Evolutionary conservation across 2,888 invertebrate genomes (phyloP).

Genomic region (Notocelia uddmanniana): DNA sequence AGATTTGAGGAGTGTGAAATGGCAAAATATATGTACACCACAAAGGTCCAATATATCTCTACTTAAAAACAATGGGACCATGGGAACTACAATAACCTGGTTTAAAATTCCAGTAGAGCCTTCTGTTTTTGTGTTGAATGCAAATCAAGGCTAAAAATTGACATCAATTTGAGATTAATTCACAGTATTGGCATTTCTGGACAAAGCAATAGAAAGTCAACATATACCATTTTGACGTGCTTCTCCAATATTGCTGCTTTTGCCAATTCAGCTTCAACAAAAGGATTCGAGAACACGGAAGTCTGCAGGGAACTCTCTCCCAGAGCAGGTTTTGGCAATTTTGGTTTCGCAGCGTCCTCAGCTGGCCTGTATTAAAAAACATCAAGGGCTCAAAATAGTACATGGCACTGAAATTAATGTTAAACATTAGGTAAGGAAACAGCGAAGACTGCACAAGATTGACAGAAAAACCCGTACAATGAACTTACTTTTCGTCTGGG

Average conservation of each 20-base stretch:
- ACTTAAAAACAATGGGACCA: not conserved
- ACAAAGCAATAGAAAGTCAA: slow-evolving; percentile 75
- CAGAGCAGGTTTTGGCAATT: slow-evolving; percentile 88
- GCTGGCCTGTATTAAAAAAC: slow-evolving; percentile 38
- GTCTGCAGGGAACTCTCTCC: slow-evolving; percentile 85
- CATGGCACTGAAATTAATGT: not conserved
- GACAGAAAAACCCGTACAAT: not conserved
- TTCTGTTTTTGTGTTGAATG: not conserved
- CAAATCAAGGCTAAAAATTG: not conserved
- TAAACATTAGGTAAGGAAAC: slow-evolving; percentile 13
- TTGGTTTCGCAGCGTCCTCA: slow-evolving; percentile 52
- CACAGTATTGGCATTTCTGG: not conserved
- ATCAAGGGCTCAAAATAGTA: not conserved
- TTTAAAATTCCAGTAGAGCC: not conserved
- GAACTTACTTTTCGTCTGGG: slow-evolving; percentile 67
- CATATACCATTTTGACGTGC: slow-evolving; percentile 96
- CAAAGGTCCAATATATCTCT: too few relatives aligned
- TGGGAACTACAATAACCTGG: too few relatives aligned
- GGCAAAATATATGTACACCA: not conserved
- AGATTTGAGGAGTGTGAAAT: not conserved
- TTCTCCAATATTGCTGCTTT: slow-evolving; percentile 95
- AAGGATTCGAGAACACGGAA: slow-evolving; percentile 95
- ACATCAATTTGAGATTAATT: not conserved
- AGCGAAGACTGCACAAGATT: not conserved
- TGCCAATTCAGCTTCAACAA: slow-evolving; percentile 93